Base-by-base conservation (phyloP, 2,113 vertebrate species). In the Riparia riparia region DNA sequence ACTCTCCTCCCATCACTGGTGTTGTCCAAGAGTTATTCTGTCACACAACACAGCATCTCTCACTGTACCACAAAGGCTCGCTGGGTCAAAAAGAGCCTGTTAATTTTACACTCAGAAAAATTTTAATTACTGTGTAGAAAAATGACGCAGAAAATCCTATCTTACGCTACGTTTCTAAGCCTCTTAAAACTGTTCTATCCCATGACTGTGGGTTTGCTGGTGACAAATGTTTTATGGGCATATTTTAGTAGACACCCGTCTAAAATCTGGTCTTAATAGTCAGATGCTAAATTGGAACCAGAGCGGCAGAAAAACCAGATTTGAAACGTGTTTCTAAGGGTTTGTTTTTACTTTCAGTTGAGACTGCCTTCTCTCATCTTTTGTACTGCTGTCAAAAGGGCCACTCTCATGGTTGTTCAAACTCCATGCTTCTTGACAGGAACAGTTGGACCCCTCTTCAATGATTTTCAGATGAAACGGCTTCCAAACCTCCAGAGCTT, bases 151-250 rank as follows among this genome's bases (percentile, higher is more conserved):
- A 94, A 90, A 88, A 80, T 41, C 31, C 32, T 49, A 26, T 82
- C 83, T 81, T 83, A 69, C 13, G 31, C 58, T 79, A 45, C 10
- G 28, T 44, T 93, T 90, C 88, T 90, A 94, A 96, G 58, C 31
- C 72, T 78, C 92, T 95, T 86, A 74, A 95, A 93, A 74, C 47
- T 63, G 39, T 83, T 96, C 68, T 83, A 41, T 88, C 82, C 79
- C 72, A 60, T 86, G 93, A 39, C 57, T 94, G 86, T 71, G 95
- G 82, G 51, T 91, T 97, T 92, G 82, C 85, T 94, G 88, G 92
- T 96, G 96, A 96, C 95, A 96, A 96, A 96, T 90, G 90, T 95
- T 96, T 97, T 95, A 96, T 95, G 92, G 86, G 96, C 95, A 97
- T 95, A 92, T 72, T 96, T 96, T 82, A 96, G 96, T 93, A 95